Base-by-base conservation (phyloP, 2,113 vertebrate genomes). In the Aspidoscelis tigris region DNA sequence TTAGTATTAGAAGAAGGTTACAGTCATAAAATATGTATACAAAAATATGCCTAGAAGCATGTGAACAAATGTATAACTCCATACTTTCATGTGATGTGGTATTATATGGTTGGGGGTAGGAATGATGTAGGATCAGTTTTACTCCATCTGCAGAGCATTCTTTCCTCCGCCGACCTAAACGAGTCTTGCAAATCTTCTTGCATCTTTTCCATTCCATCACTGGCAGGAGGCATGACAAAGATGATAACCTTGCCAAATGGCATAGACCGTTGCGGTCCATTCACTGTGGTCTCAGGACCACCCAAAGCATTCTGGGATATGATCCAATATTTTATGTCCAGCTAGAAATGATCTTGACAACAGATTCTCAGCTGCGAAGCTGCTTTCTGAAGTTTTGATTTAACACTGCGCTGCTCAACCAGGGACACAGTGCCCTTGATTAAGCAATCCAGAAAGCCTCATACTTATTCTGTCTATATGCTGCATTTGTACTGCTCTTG, bases 261-360 rank as follows among this genome's bases (percentile, higher is more conserved):
- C 53, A 39, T 68, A 83, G 64, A n/a, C 73, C n/a, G 53, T 20
- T 68, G 73, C 7, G 11, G 43, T 76, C 73, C 50, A 66, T 83
- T 68, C 73, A 76, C 21, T 55, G 73, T 83, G 73, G 50, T 72
- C 80, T 55, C 72, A 55, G 71, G 82, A 83, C 82, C 82, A 83
- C 73, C 82, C 82, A 83, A 21, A 83, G 44, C 44, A 76, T 68
- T 76, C 64, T 83, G 73, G 82, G 73, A 53, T 55, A 55, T 76
- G 21, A 53, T 68, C 73, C 73, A 76, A 83, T 20, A 69, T 41
- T 76, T 55, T 83, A 76, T 76, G 33, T 53, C 44, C 76, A 53
- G 73, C 22, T 83, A 65, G 82, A 76, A 83, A 68, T 83, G 44
- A 68, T 76, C 61, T 83, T 76, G 73, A 83, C 64, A 83, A 47